Percentiles rank a stretch among this genome's conserved stretches.
Conservation (phyloP, 2,888 invertebrate species). For the Tinea semifulvella region DNA sequence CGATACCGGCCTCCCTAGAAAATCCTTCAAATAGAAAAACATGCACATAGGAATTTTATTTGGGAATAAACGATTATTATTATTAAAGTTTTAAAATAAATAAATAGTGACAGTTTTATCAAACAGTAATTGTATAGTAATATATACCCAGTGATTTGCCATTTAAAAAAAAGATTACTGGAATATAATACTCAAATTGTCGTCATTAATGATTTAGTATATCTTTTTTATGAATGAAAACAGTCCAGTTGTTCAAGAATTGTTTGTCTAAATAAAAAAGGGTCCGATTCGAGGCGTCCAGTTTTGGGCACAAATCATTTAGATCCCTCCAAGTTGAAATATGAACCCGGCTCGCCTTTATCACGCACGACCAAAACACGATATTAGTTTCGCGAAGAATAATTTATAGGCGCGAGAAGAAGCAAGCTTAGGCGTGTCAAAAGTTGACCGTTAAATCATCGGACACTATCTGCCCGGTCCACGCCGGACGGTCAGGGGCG, state of each 20-base stretch:
- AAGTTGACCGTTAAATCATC: constrained; percentile 77
- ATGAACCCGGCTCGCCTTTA: constrained; percentile 38
- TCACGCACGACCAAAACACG: constrained; percentile 37
- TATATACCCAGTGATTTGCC: not conserved
- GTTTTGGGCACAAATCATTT: constrained; percentile 41
- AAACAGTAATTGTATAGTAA: not conserved
- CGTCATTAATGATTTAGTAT: too few relatives aligned
- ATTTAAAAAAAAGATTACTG: too few relatives aligned
- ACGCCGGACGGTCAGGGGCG: constrained; percentile 57
- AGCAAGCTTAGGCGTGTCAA: constrained; percentile 69
- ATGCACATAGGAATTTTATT: too few relatives aligned
- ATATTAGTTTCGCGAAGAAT: constrained; percentile 55
- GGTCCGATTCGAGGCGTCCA: constrained; percentile 22
- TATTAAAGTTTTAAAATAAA: too few relatives aligned
- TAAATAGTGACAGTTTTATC: too few relatives aligned
- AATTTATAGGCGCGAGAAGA: constrained; percentile 59
- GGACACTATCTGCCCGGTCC: constrained; percentile 72
- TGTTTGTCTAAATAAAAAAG: constrained; percentile 23
- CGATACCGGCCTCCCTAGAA: too few relatives aligned
- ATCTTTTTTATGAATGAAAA: too few relatives aligned
- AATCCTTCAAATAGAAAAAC: too few relatives aligned
- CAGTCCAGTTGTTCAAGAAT: too few relatives aligned
- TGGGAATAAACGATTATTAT: too few relatives aligned
- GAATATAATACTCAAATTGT: too few relatives aligned
- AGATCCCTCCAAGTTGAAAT: constrained; percentile 37